A percentile compares a stretch with the other conserved stretches of the same genome.
phyloP scores from a whole-genome alignment of 2,113 vertebrate genomes.

The Percina caprodes region DNA sequence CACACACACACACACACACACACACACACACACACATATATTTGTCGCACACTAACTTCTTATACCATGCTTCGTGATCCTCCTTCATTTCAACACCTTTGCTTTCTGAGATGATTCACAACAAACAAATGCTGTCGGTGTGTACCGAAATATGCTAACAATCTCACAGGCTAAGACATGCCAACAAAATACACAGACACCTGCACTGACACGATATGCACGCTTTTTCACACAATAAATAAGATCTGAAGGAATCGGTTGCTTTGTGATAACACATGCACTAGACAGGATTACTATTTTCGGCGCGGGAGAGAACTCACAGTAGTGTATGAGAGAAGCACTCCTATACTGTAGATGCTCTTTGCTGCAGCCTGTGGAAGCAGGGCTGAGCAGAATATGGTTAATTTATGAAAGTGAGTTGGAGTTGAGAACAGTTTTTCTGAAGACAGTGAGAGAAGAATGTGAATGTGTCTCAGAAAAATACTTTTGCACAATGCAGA shows the following conservation, averaged over 20 bases:
- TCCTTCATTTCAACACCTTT: slow-evolving; percentile 1
- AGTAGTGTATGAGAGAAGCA: slow-evolving; percentile 21
- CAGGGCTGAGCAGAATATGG: slow-evolving; percentile 33
- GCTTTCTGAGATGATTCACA: slow-evolving; percentile 20
- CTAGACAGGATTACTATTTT: slow-evolving; percentile 58
- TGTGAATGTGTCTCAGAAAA: slow-evolving; percentile 18
- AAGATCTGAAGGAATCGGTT: neutral
- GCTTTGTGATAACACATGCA: slow-evolving; percentile 33
- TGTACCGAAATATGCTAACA: slow-evolving; percentile 2
- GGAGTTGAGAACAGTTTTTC: slow-evolving; percentile 18
- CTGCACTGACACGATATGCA: neutral
- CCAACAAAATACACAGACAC: neutral
- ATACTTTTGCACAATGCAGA: slow-evolving; percentile 2
- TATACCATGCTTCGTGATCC: slow-evolving; percentile 4
- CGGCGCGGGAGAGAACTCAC: slow-evolving; percentile 37
- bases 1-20: neutral
- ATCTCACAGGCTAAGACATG: neutral
- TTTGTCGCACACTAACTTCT: neutral
- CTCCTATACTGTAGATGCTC: slow-evolving; percentile 39
- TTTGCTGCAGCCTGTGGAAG: slow-evolving; percentile 46
- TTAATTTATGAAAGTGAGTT: slow-evolving; percentile 71
- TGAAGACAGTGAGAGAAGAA: slow-evolving; percentile 15
- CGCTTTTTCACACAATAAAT: slow-evolving; percentile 7
- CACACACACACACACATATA: neutral
- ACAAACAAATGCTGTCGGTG: slow-evolving; percentile 8